Percentiles rank a stretch among this genome's conserved stretches.
Conservation (phyloP, 2,797 vertebrate species). For the Scarus forsteni region DNA sequence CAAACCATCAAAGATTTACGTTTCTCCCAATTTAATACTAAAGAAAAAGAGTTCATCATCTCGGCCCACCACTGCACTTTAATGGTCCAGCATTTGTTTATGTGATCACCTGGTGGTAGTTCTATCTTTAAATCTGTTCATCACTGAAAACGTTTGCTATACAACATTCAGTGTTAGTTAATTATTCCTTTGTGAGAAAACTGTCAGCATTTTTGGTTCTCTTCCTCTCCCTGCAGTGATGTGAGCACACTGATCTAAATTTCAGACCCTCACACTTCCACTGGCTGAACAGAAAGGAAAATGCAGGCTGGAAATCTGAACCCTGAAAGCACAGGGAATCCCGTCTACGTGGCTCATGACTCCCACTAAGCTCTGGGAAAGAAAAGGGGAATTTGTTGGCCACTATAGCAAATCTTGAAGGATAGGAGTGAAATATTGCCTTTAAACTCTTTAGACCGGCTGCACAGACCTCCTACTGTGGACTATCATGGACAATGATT, state of each 20-base stretch:
- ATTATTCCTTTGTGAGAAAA: not conserved
- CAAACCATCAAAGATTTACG: too few relatives aligned
- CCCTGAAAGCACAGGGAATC: conserved; percentile 67
- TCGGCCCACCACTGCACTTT: too few relatives aligned
- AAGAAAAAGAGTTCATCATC: too few relatives aligned
- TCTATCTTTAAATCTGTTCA: not conserved
- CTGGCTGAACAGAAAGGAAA: conserved; percentile 44
- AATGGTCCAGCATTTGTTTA: too few relatives aligned
- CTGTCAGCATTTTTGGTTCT: conserved; percentile 2
- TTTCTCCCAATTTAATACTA: too few relatives aligned
- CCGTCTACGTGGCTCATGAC: conserved; percentile 75
- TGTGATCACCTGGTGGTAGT: too few relatives aligned
- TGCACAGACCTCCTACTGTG: conserved; percentile 12
- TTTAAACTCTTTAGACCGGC: conserved; percentile 9
- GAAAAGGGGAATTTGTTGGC: conserved; percentile 28
- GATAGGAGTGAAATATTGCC: conserved; percentile 41
- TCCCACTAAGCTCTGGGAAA: conserved; percentile 41
- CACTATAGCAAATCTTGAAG: conserved; percentile 24
- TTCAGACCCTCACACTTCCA: conserved; percentile 24
- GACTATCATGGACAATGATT: conserved; percentile 17
- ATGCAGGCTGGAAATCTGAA: conserved; percentile 61
- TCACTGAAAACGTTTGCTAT: not conserved
- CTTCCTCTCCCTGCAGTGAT: not conserved
- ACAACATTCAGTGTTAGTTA: not conserved
- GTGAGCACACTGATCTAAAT: conserved; percentile 22